These are phyloP conservation scores for Nematopogon swammerdamellus DNA, from an alignment of 2,888 invertebrate species.

Conservation along the genomic window DNA sequence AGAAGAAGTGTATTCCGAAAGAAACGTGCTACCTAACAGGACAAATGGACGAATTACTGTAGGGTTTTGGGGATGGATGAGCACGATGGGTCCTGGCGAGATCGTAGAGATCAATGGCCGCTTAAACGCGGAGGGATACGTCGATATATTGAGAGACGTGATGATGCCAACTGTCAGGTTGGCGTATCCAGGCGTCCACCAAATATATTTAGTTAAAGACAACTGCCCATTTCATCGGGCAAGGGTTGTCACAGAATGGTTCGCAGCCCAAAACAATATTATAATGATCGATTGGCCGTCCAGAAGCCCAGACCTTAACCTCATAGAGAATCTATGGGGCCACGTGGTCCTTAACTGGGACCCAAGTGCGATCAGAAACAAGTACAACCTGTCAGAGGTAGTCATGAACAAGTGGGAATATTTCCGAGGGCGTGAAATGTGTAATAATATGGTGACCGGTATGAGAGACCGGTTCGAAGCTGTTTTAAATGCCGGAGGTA, in stretches of 20 bases:
- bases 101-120: constrained; percentile 11
- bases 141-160: constrained; percentile 1
- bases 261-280: neutral
- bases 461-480: constrained; percentile 6
- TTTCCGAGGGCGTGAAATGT: constrained; percentile 7
- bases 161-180: neutral
- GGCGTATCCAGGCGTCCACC: neutral
- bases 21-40: too few relatives aligned
- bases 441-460: constrained; percentile 5
- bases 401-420: constrained; percentile 6
- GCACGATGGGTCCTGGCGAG: constrained; percentile 14
- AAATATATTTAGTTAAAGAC: neutral
- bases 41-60: constrained; percentile 12
- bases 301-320: constrained; percentile 10
- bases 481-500: constrained; percentile 3
- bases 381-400: constrained; percentile 3
- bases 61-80: constrained; percentile 16
- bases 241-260: neutral
- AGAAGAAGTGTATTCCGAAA: too few relatives aligned
- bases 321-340: constrained; percentile 2
- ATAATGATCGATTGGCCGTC: neutral
- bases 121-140: constrained; percentile 7
- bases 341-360: constrained; percentile 11
- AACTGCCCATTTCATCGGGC: neutral
- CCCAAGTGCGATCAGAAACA: constrained; percentile 3